Base-by-base conservation (phyloP, 2,888 invertebrate species). In the Pristionchus fissidentatus region DNA sequence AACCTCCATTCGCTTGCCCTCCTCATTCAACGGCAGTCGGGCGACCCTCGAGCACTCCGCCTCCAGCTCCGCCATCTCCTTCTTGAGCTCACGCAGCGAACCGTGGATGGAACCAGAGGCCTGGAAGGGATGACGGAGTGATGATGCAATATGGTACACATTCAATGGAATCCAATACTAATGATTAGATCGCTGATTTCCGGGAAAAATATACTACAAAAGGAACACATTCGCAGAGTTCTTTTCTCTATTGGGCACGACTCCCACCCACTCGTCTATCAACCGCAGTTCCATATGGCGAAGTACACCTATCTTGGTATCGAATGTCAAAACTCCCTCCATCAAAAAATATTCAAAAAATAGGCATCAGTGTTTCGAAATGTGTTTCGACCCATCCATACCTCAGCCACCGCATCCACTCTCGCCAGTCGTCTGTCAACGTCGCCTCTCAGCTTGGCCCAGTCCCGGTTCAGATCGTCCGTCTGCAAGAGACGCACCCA, bases 391-490 rank as follows among this genome's bases (percentile, higher is more conserved):
- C 60, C 3, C 10, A 22, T 38, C 35, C 70, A 43, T 79, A 79
- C 77, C 84, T 77, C 78, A 38, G 55, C 78, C 38, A 78, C 78
- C 0, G 35, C 32, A 75, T 84, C 83, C 26, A 86, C 75, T 75
- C 75, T 43, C 75, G 43, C 29, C 75, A 75, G 32, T 32, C 84
- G 35, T 83, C 15, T 32, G 78, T 87, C 84, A 35, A 90, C 43
- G 13, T 85, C 85, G n/a, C 86, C 86, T 38, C 87, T 87, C 60
- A 90, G 80, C 2, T 85, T 85, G 10, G 86, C 86, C 97, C 97
- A 97, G 83, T 93, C 93, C 83, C 95, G 92, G 89, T 94, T 95
- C 49, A 97, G 94, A 38, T 94, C 95, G 43, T 95, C 94, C 80
- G 97, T 93, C 93, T 83, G 26, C 4, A 83, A 38, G 43, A 77